These are phyloP conservation scores for Gulo gulo DNA, from an alignment of 2,113 vertebrate species.

Conservation along the genomic window DNA sequence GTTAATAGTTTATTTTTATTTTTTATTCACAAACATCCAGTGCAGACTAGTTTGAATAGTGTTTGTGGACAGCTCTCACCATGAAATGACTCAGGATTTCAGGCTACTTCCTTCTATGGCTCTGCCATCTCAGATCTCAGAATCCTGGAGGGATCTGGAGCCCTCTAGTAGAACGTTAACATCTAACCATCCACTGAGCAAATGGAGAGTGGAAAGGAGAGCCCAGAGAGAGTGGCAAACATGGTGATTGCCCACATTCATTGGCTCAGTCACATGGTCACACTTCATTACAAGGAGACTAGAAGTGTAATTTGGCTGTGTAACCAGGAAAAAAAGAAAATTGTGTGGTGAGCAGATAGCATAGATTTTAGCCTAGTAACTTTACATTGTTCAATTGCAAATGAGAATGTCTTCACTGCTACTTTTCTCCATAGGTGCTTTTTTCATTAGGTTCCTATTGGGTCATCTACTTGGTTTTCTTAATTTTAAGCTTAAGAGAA, in stretches of 20 bases:
- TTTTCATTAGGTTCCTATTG: not conserved
- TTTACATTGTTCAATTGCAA: not conserved
- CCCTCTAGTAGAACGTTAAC: not conserved
- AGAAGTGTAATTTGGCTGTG: not conserved
- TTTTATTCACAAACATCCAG: not conserved
- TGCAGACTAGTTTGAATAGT: accelerated
- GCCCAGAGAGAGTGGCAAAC: not conserved
- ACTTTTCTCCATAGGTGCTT: not conserved
- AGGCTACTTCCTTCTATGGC: not conserved
- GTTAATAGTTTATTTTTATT: not conserved
- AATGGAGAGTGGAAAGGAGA: not conserved
- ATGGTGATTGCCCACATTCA: not conserved
- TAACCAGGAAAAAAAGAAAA: not conserved
- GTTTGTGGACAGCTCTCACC: not conserved
- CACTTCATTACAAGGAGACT: not conserved
- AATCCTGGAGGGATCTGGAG: not conserved
- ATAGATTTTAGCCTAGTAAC: not conserved
- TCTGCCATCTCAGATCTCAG: not conserved
- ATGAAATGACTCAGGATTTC: not conserved
- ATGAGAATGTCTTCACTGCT: not conserved
- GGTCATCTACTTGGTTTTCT: not conserved
- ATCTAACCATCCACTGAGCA: not conserved
- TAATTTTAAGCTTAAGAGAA: not conserved
- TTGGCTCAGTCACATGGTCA: not conserved
- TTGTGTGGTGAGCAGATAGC: not conserved